phyloP scores from a whole-genome alignment of 2,797 vertebrate genomes.

The Eleutherodactylus coqui region DNA sequence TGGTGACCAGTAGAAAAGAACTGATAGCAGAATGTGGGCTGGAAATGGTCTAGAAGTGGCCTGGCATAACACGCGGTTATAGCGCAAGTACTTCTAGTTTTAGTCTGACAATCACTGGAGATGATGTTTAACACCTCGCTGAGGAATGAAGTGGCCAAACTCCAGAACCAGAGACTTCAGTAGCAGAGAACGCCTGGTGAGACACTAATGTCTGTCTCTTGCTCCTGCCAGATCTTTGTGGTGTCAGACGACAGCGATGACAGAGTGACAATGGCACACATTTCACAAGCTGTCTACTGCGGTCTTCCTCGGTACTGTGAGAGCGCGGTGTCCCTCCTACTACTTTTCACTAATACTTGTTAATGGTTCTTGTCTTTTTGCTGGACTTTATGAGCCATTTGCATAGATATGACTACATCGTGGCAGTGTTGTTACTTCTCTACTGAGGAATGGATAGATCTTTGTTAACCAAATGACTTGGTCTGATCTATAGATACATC shows the following conservation, averaged over 20 bases:
- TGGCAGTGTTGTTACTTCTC: no score
- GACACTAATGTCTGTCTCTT: not conserved
- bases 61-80: not conserved
- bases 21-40: not conserved
- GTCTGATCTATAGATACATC: no score
- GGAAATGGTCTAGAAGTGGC: not conserved
- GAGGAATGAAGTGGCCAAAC: not conserved
- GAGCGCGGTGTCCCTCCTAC: not conserved
- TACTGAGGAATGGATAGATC: no score
- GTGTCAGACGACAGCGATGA: not conserved
- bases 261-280: not conserved
- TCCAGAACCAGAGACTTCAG: constrained; percentile 7
- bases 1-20: no score
- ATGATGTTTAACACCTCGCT: not conserved
- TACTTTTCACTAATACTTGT: not conserved
- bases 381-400: no score
- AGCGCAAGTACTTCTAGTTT: not conserved
- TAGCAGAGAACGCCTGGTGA: constrained; percentile 18
- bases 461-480: no score
- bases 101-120: not conserved
- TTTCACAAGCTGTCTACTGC: constrained; percentile 30
- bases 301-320: not conserved
- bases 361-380: not conserved
- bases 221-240: constrained; percentile 14
- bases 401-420: no score